A percentile compares a stretch with the other conserved stretches of the same genome.
Evolutionary conservation across 2,888 invertebrate species (phyloP).

Genomic region (Athalia circularis): DNA sequence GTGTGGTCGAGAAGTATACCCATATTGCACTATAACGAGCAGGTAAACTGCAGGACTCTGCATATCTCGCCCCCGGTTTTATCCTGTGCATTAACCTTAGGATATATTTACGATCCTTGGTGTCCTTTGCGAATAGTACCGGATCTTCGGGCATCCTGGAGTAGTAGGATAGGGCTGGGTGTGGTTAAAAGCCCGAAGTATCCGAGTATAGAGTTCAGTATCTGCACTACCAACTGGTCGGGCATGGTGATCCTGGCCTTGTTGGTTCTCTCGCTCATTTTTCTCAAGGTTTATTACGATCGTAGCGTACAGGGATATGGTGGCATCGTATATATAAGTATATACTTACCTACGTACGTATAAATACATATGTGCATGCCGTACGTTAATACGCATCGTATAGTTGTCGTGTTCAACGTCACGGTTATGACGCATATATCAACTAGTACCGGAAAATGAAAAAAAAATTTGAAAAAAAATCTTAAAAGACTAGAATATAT

Average conservation of each 20-base stretch:
- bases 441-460: not conserved
- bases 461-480: not conserved
- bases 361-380: not conserved
- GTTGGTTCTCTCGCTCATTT: conserved; percentile 20
- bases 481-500: not conserved
- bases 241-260: conserved; percentile 11
- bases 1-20: too few relatives aligned
- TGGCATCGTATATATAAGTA: too few relatives aligned
- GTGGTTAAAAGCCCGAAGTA: conserved; percentile 51
- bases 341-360: too few relatives aligned
- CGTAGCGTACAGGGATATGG: conserved; percentile 27
- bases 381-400: conserved; percentile 17
- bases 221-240: conserved; percentile 14
- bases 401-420: conserved; percentile 40
- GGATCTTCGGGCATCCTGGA: conserved; percentile 54
- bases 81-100: conserved; percentile 28
- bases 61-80: conserved; percentile 24
- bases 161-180: conserved; percentile 54
- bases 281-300: conserved; percentile 29
- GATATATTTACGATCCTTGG: conserved; percentile 62
- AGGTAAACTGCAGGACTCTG: not conserved
- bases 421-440: conserved; percentile 38
- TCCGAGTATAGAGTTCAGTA: too few relatives aligned
- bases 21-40: too few relatives aligned
- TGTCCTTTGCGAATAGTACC: conserved; percentile 64